Evolutionary conservation across 2,888 invertebrate species (phyloP), one percentile per base, ranked within the genome.

Genomic region (Drosophila kambysellisi): DNA sequence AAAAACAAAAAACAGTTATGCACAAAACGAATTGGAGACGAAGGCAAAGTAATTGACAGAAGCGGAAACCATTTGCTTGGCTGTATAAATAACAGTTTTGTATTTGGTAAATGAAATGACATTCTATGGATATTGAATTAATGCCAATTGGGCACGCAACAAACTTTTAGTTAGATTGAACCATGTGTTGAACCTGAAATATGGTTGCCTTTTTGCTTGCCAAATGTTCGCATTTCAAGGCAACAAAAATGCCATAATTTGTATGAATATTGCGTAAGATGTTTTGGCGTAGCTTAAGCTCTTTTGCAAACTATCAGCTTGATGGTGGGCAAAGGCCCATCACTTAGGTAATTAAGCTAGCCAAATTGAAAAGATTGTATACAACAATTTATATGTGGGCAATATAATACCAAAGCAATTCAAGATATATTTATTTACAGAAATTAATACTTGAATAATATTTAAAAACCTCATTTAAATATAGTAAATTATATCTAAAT

Each of bases 141-240:
- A 88, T 85, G 80, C 82, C 78, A 78, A 80, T 76, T 69, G 63
- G 72, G 65, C 85, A 85, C 85, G 85, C 85, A 85, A 83, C 59
- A 83, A 76, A 85, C 86, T 85, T 74, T 85, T 88, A 88, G 86
- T 51, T 58, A 53, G 83, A 85, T 85, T 88, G 72, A 83, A 83
- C 70, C 66, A 70, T 63, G 67, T 25, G 46, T 46, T 20, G 43
- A 43, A 29, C 56, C 37, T 54, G 50, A 61, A 58, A 43, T 65
- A 52, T 53, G 65, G 29, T 71, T 43, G 58, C 43, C 46, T 20
- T 30, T 50, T 41, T 46, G 58, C 43, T 62, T 54, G 15, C 35
- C 51, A 62, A 65, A 61, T 64, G 59, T 15, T 29, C 4, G 33
- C 12, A 46, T 41, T 48, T 63, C 48, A 56, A 37, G 61, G 52